phyloP scores from a whole-genome alignment of 2,888 invertebrate species.

The Eupithecia subumbrata region DNA sequence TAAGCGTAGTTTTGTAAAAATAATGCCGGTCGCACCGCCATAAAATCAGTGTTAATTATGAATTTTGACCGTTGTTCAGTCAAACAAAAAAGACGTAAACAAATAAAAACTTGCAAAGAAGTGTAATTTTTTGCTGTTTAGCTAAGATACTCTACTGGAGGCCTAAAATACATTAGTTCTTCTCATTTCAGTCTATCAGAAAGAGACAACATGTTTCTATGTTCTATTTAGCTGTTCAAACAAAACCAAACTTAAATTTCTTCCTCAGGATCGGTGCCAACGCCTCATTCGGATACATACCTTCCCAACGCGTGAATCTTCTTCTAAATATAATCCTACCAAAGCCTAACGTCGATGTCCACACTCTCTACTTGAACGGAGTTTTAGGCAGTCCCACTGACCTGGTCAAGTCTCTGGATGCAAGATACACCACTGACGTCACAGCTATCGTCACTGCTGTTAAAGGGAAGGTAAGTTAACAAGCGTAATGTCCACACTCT shows the following conservation, averaged over 20 bases:
- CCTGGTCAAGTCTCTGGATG: conserved; percentile 66
- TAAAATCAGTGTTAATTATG: background rate
- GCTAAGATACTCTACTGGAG: background rate
- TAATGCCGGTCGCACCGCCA: too few relatives aligned
- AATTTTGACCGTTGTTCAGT: background rate
- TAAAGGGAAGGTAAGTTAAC: conserved; percentile 83
- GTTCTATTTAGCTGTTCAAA: background rate
- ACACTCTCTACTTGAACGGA: conserved; percentile 82
- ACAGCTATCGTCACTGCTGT: conserved; percentile 83
- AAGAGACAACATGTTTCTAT: background rate
- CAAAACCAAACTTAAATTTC: background rate
- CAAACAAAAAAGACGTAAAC: too few relatives aligned
- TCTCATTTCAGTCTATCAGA: background rate
- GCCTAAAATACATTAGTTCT: background rate
- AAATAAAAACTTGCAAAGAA: background rate
- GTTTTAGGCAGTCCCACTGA: conserved; percentile 65
- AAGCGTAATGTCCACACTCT: background rate
- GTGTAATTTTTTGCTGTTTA: background rate
- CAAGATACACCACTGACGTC: conserved; percentile 82
- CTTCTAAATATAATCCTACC: conserved; percentile 84
- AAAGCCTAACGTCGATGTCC: conserved; percentile 86
- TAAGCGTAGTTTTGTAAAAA: too few relatives aligned
- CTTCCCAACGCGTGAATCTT: conserved; percentile 79
- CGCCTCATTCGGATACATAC: conserved; percentile 80
- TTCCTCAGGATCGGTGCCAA: conserved; percentile 81